These are phyloP conservation scores for Tetragnatha montana DNA, from an alignment of 2,888 invertebrate genomes.

Conservation along the genomic window DNA sequence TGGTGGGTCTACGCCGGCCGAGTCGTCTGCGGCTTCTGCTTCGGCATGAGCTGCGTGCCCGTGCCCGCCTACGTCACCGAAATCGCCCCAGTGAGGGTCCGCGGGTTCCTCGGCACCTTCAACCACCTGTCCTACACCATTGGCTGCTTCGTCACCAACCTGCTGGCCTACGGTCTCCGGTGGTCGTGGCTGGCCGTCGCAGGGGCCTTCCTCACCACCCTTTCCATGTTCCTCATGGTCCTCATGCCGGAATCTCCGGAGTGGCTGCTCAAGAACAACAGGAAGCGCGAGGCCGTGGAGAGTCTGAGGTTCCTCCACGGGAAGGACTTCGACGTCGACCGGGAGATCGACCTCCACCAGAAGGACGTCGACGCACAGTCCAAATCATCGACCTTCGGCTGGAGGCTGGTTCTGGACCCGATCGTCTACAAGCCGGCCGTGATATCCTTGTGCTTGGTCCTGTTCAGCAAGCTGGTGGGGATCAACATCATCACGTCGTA, in stretches of 20 bases:
- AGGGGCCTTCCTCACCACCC: neutral
- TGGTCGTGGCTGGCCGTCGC: constrained; percentile 65
- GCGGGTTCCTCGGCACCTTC: constrained; percentile 49
- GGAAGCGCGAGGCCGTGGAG: constrained; percentile 71
- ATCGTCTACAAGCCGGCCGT: constrained; percentile 74
- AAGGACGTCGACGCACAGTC: neutral
- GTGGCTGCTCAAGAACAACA: constrained; percentile 53
- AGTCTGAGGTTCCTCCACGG: constrained; percentile 73
- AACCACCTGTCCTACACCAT: constrained; percentile 54
- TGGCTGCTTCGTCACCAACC: constrained; percentile 2
- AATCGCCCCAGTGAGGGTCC: constrained; percentile 48
- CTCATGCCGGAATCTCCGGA: constrained; percentile 69
- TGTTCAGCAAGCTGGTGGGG: constrained; percentile 76
- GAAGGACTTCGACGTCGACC: constrained; percentile 64
- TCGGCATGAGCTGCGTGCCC: constrained; percentile 54
- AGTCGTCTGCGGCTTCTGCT: constrained; percentile 56
- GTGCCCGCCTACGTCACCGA: constrained; percentile 70
- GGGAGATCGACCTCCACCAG: constrained; percentile 39
- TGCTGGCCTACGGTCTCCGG: constrained; percentile 25
- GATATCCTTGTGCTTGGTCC: constrained; percentile 75
- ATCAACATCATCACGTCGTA: constrained; percentile 77
- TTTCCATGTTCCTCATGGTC: constrained; percentile 36
- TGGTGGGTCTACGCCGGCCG: constrained; percentile 57
- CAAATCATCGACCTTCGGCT: neutral
- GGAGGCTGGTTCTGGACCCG: constrained; percentile 72